Conservation (phyloP, 1,140 invertebrate species). For the Aphis craccivora region DNA sequence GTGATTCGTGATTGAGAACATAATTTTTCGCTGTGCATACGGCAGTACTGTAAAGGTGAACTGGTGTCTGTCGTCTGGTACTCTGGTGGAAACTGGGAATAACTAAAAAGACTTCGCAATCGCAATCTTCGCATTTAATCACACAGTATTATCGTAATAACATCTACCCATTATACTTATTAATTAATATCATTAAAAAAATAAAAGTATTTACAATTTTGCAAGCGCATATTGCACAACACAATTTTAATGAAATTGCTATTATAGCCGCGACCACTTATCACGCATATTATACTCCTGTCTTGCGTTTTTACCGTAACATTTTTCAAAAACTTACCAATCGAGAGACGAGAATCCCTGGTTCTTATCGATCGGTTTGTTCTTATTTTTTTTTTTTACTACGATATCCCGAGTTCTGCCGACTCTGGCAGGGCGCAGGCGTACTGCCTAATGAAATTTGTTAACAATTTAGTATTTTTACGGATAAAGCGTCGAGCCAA, state of each 20-base stretch:
- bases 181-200: not conserved
- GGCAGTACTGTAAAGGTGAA: conserved; percentile 56
- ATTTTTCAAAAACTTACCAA: not conserved
- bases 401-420: not conserved
- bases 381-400: not conserved
- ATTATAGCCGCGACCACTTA: not conserved
- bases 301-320: not conserved
- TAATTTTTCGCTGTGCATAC: conserved; percentile 32
- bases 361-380: not conserved
- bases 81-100: not conserved
- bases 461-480: not conserved
- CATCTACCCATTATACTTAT: not conserved
- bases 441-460: not conserved
- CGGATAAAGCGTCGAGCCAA: not conserved
- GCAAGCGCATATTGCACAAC: not conserved
- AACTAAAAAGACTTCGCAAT: not conserved
- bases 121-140: not conserved
- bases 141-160: not conserved
- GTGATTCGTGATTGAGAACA: not conserved
- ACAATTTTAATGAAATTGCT: not conserved
- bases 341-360: not conserved
- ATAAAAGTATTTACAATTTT: not conserved
- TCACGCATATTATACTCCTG: not conserved
- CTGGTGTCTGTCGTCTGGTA: conserved; percentile 38
- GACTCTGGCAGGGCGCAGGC: not conserved